Percentiles rank a stretch among this genome's conserved stretches.
Conservation (phyloP, 1,140 invertebrate genomes). For the Tribolium madens region DNA sequence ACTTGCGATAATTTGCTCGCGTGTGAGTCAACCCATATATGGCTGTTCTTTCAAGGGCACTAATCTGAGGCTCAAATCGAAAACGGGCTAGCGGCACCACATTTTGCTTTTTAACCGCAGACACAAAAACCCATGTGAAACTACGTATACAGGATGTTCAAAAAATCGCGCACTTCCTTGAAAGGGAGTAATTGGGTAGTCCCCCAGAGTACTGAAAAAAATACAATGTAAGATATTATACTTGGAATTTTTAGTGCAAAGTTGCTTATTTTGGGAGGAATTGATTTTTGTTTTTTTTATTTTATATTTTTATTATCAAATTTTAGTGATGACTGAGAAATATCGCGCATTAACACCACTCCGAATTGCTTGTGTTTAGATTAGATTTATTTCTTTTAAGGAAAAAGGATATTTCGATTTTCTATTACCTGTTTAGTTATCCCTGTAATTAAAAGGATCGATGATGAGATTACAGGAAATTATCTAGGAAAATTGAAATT, state of each 20-base stretch:
- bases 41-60: background rate
- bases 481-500: background rate
- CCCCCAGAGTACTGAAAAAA: too few species aligned
- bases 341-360: too few species aligned
- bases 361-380: constrained; percentile 38
- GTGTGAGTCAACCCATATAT: background rate
- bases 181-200: too few species aligned
- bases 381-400: background rate
- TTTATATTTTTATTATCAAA: too few species aligned
- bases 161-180: too few species aligned
- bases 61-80: background rate
- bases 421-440: background rate
- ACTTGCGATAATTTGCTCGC: background rate
- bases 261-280: too few species aligned
- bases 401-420: constrained; percentile 11
- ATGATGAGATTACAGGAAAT: constrained; percentile 7
- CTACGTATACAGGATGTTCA: too few species aligned
- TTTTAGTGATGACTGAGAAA: too few species aligned
- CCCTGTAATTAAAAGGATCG: constrained; percentile 23
- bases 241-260: too few species aligned
- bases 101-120: background rate
- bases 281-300: too few species aligned
- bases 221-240: too few species aligned
- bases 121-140: background rate
- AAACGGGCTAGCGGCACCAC: background rate